Evolutionary conservation across 2,797 vertebrate species (phyloP).

Genomic region (Lindbergichthys nudifrons): DNA sequence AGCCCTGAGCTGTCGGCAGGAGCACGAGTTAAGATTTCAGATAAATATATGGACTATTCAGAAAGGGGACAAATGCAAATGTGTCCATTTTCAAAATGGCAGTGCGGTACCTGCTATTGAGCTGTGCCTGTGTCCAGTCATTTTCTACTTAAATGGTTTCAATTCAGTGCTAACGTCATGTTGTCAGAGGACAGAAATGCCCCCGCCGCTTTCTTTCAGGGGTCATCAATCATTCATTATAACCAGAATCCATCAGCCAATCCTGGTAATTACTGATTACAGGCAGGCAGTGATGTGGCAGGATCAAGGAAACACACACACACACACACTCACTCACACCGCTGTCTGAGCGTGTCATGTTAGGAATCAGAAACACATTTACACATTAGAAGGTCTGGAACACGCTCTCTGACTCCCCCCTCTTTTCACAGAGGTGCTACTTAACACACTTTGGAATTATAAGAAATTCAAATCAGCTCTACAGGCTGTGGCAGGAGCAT

Average conservation of each 20-base stretch:
- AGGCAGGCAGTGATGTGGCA: constrained; percentile 67
- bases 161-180: constrained; percentile 78
- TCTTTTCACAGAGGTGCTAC: constrained; percentile 82
- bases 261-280: constrained; percentile 86
- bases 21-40: constrained; percentile 58
- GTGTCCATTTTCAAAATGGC: constrained; percentile 66
- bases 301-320: constrained; percentile 62
- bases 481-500: constrained; percentile 80
- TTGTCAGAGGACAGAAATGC: constrained; percentile 77
- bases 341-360: constrained; percentile 70
- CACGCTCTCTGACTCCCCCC: constrained; percentile 42
- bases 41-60: constrained; percentile 60
- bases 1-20: constrained; percentile 34
- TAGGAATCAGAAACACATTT: constrained; percentile 82
- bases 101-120: constrained; percentile 67
- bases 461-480: constrained; percentile 83
- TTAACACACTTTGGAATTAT: constrained; percentile 81
- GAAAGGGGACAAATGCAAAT: constrained; percentile 54
- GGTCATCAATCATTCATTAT: constrained; percentile 85
- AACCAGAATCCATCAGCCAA: constrained; percentile 82
- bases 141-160: constrained; percentile 85
- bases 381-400: constrained; percentile 79
- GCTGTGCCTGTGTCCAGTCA: constrained; percentile 65
- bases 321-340: constrained; percentile 19
- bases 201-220: constrained; percentile 66